Conservation (phyloP, 2,888 invertebrate genomes). For the Mythimna loreyi region DNA sequence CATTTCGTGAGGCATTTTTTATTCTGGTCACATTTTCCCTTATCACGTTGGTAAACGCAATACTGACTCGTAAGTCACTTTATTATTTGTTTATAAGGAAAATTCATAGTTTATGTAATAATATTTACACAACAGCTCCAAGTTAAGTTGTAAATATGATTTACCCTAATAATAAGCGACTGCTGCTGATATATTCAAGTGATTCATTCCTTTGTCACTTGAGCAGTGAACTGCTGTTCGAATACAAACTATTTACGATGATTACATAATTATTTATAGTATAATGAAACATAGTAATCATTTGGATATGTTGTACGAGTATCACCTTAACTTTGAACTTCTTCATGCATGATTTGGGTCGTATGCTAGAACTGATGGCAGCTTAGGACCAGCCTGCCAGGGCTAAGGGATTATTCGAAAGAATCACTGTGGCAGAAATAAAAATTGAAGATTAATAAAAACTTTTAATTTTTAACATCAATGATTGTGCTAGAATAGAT, state of each 20-base stretch:
- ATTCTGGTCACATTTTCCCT: conserved; percentile 5
- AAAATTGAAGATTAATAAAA: background rate
- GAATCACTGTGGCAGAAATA: background rate
- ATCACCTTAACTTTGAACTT: too few relatives aligned
- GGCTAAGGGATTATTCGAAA: too few relatives aligned
- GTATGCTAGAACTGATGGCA: too few relatives aligned
- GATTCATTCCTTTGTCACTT: conserved; percentile 62
- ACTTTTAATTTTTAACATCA: too few relatives aligned
- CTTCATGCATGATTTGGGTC: too few relatives aligned
- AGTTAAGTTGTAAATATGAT: conserved; percentile 34
- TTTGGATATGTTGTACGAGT: conserved; percentile 2
- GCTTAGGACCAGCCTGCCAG: too few relatives aligned
- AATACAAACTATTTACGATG: conserved; percentile 36
- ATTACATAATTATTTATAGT: conserved; percentile 35
- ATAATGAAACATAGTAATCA: conserved; percentile 18
- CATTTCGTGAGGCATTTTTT: background rate
- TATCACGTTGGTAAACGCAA: background rate
- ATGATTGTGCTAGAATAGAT: background rate
- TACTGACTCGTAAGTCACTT: background rate
- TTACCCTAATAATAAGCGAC: conserved; percentile 33
- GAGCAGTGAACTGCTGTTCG: conserved; percentile 9
- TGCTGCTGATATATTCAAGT: conserved; percentile 35
- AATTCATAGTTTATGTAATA: conserved; percentile 15
- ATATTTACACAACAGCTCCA: background rate
- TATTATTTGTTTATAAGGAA: conserved; percentile 24